phyloP scores from a whole-genome alignment of 1,140 invertebrate species.

The Macrotrachela quadricornifera region DNA sequence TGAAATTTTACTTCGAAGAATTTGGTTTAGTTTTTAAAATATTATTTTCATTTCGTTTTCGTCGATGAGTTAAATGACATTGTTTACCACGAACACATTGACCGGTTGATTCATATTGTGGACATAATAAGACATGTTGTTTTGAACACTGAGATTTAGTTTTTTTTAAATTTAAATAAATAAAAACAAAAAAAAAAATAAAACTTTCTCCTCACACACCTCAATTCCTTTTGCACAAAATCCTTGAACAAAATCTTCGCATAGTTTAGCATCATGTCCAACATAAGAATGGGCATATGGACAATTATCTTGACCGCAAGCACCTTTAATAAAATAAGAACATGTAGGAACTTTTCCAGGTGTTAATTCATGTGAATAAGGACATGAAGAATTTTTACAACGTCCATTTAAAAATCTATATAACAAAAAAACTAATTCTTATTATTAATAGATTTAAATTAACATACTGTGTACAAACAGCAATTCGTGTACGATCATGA shows the following conservation, averaged over 20 bases:
- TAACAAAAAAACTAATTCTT: conserved; percentile 1
- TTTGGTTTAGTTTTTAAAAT: too few species aligned
- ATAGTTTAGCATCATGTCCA: conserved; percentile 51
- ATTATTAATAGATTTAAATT: not conserved
- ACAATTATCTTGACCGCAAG: conserved; percentile 52
- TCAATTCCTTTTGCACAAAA: conserved; percentile 53
- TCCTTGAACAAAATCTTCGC: conserved; percentile 55
- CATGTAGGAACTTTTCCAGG: conserved; percentile 76
- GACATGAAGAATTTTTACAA: conserved; percentile 49
- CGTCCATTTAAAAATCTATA: conserved; percentile 57
- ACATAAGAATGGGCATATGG: conserved; percentile 72
- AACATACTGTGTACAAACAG: conserved; percentile 51
- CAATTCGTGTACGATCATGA: conserved; percentile 61
- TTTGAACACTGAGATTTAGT: conserved; percentile 19
- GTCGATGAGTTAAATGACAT: conserved; percentile 11
- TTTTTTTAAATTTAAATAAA: not conserved
- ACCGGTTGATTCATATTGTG: conserved; percentile 15
- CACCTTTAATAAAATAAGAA: conserved; percentile 58
- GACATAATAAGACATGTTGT: conserved; percentile 21
- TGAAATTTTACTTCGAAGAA: too few species aligned
- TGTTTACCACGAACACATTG: conserved; percentile 16
- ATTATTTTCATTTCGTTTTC: too few species aligned
- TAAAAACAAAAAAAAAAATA: not conserved
- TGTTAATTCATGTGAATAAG: conserved; percentile 57
- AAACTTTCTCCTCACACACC: conserved; percentile 27